Percentiles rank a stretch among this genome's conserved stretches.
Evolutionary conservation across 2,113 vertebrate species (phyloP).

Genomic region (Rhineura floridana): DNA sequence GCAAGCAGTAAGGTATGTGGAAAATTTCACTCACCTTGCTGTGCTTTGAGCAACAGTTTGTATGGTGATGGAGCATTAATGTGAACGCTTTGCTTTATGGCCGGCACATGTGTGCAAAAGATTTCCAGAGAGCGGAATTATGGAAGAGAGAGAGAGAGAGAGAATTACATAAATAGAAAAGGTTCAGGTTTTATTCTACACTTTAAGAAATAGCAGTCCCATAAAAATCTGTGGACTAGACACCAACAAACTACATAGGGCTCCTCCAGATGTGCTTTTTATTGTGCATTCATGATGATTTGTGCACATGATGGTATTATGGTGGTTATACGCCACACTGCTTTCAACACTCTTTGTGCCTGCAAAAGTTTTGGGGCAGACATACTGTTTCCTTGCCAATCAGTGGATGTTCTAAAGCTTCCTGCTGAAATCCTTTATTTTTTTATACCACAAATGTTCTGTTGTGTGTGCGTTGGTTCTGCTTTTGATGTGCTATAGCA

Average conservation of each 20-base stretch:
- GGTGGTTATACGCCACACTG: too few relatives aligned
- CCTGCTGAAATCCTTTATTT: too few relatives aligned
- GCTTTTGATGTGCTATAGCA: too few relatives aligned
- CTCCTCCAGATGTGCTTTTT: too few relatives aligned
- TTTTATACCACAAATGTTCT: too few relatives aligned
- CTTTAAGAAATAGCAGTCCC: background rate
- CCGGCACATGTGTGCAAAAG: background rate
- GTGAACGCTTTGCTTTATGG: background rate
- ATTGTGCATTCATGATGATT: too few relatives aligned
- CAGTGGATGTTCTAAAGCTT: too few relatives aligned
- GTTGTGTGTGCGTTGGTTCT: too few relatives aligned
- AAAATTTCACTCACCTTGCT: background rate
- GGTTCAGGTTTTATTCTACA: background rate
- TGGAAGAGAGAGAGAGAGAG: background rate
- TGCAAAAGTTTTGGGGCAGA: too few relatives aligned
- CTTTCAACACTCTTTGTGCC: too few relatives aligned
- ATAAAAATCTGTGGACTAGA: background rate
- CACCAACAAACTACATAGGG: background rate
- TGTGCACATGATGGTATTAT: too few relatives aligned
- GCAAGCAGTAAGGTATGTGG: background rate
- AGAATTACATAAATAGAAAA: background rate
- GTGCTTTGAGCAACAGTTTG: background rate
- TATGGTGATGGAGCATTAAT: background rate
- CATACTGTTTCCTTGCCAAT: too few relatives aligned
- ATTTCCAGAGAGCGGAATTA: background rate